A percentile compares a stretch with the other conserved stretches of the same genome.
Conservation (phyloP, 2,888 invertebrate species). For the Scrobipalpa costella region DNA sequence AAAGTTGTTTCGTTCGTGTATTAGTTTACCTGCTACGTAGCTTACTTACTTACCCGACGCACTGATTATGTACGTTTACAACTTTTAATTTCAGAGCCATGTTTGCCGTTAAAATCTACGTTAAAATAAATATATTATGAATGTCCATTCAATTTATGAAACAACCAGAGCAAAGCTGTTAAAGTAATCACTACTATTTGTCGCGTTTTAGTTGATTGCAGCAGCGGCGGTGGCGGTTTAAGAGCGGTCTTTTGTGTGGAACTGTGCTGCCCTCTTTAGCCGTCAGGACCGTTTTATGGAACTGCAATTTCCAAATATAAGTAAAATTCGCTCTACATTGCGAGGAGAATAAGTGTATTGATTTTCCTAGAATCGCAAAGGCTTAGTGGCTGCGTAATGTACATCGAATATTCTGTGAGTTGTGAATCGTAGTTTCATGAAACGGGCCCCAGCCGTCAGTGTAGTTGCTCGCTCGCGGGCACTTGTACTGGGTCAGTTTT, state of each 20-base stretch:
- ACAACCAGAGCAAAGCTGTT: constrained; percentile 32
- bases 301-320: no score
- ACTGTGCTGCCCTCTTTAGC: not conserved
- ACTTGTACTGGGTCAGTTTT: not conserved
- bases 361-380: no score
- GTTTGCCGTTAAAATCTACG: not conserved
- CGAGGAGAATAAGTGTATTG: no score
- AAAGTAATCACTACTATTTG: constrained; percentile 32
- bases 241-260: constrained; percentile 25
- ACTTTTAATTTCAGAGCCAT: no score
- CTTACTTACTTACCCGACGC: no score
- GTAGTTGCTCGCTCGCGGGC: not conserved
- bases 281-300: not conserved
- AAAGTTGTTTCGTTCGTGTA: no score
- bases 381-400: no score
- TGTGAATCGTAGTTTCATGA: no score
- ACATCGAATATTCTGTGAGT: no score
- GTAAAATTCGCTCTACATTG: no score
- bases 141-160: not conserved
- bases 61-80: no score
- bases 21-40: no score
- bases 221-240: constrained; percentile 24
- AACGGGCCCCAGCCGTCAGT: not conserved
- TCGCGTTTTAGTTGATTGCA: constrained; percentile 46
- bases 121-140: not conserved